These are phyloP conservation scores for Eciton burchellii DNA, from an alignment of 1,140 invertebrate genomes.

Conservation along the genomic window DNA sequence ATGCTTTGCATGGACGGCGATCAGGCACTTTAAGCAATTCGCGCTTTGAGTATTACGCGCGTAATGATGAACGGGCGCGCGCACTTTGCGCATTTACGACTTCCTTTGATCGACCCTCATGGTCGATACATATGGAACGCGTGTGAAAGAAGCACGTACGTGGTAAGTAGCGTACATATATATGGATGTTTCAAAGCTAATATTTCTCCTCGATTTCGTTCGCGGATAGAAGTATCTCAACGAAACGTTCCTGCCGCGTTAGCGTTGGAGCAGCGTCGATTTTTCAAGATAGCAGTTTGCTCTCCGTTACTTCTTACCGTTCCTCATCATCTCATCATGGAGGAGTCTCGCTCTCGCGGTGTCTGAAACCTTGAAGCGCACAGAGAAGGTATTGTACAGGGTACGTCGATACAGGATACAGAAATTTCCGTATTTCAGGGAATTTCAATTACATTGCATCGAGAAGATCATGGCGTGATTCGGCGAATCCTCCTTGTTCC, in stretches of 20 bases:
- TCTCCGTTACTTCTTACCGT: not conserved
- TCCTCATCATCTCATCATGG: not conserved
- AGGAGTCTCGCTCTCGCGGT: not conserved
- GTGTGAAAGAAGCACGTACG: not conserved
- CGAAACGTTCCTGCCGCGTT: not conserved
- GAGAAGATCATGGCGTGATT: not conserved
- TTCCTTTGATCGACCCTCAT: not conserved
- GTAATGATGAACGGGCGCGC: not conserved
- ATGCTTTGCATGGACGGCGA: constrained; percentile 9
- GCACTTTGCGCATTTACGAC: constrained; percentile 11
- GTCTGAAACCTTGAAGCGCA: not conserved
- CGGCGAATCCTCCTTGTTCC: not conserved
- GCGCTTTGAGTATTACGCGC: not conserved
- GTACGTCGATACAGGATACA: not conserved
- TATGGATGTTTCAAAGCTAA: constrained; percentile 20
- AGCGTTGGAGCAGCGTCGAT: constrained; percentile 8
- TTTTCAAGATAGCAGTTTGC: not conserved
- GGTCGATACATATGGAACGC: not conserved
- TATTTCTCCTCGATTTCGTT: constrained; percentile 24
- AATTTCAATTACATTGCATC: not conserved
- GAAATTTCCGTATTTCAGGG: not conserved
- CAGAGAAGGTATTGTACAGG: not conserved
- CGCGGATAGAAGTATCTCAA: not conserved
- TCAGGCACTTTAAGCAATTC: not conserved
- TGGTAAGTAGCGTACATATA: not conserved